Percentiles rank a stretch among this genome's conserved stretches.
phyloP scores from a whole-genome alignment of 92 coral and sea anemone genomes.

The Palythoa caribaeorum region DNA sequence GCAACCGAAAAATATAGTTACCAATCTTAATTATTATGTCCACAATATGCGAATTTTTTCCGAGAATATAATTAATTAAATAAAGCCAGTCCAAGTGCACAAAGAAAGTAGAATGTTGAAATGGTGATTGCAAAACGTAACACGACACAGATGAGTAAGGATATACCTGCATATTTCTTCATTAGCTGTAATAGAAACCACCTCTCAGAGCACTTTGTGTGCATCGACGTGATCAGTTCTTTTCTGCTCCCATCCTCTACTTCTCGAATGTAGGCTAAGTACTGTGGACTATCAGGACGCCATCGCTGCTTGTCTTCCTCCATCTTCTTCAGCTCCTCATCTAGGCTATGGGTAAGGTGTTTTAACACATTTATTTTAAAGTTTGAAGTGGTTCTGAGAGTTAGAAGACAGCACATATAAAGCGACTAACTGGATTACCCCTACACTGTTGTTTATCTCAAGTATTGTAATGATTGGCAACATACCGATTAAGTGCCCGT shows the following conservation, averaged over 20 bases:
- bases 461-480: not conserved
- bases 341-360: slow-evolving; percentile 37
- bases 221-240: slow-evolving; percentile 55
- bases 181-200: slow-evolving; percentile 68
- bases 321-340: slow-evolving; percentile 55
- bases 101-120: not conserved
- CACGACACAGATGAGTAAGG: not conserved
- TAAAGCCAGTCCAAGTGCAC: not conserved
- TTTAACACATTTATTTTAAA: not conserved
- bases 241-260: slow-evolving; percentile 52
- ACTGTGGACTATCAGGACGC: slow-evolving; percentile 55
- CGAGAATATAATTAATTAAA: not conserved
- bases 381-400: not conserved
- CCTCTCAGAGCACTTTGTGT: slow-evolving; percentile 62
- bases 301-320: slow-evolving; percentile 60
- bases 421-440: not conserved
- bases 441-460: not conserved
- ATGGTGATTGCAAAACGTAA: not conserved
- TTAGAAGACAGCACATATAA: not conserved
- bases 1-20: not conserved
- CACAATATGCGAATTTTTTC: not conserved
- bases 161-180: slow-evolving; percentile 67
- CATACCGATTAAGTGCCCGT: not conserved
- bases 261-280: slow-evolving; percentile 50
- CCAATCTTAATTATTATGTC: not conserved